phyloP scores from a whole-genome alignment of 2,888 invertebrate species.

The Ligdia adustata region DNA sequence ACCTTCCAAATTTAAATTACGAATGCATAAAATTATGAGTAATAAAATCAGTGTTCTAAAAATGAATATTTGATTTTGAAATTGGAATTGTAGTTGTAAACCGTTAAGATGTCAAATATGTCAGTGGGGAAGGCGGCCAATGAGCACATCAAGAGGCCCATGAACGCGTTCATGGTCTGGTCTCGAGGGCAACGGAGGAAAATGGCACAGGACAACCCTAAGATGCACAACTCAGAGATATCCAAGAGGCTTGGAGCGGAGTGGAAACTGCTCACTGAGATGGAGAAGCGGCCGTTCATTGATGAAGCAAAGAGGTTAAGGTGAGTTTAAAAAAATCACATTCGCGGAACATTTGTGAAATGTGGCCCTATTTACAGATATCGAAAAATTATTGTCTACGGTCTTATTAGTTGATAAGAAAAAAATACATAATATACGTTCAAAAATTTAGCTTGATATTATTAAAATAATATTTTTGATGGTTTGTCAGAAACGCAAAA shows the following conservation, averaged over 20 bases:
- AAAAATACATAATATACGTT: too few species aligned
- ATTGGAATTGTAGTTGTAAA: conserved; percentile 10
- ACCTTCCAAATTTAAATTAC: not conserved
- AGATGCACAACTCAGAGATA: conserved; percentile 97
- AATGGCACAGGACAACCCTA: conserved; percentile 97
- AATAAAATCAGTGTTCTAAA: conserved; percentile 18
- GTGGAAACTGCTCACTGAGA: conserved; percentile 94
- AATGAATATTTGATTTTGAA: conserved; percentile 19
- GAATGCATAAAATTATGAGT: not conserved
- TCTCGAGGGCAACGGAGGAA: conserved; percentile 93
- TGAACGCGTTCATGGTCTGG: conserved; percentile 99
- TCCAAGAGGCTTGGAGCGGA: conserved; percentile 94
- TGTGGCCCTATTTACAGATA: too few species aligned
- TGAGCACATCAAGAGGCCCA: conserved; percentile 96
- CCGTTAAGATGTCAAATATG: conserved; percentile 47
- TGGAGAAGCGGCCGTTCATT: conserved; percentile 94
- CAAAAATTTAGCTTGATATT: too few species aligned
- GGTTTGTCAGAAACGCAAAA: too few species aligned
- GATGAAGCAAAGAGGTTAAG: conserved; percentile 95
- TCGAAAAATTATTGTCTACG: too few species aligned
- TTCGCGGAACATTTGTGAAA: too few species aligned
- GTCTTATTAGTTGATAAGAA: too few species aligned
- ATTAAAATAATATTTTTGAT: too few species aligned
- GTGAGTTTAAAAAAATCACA: too few species aligned
- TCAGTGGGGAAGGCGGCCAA: conserved; percentile 74